Base-by-base conservation (phyloP, 2,797 vertebrate species). In the Galagoides demidoff region DNA sequence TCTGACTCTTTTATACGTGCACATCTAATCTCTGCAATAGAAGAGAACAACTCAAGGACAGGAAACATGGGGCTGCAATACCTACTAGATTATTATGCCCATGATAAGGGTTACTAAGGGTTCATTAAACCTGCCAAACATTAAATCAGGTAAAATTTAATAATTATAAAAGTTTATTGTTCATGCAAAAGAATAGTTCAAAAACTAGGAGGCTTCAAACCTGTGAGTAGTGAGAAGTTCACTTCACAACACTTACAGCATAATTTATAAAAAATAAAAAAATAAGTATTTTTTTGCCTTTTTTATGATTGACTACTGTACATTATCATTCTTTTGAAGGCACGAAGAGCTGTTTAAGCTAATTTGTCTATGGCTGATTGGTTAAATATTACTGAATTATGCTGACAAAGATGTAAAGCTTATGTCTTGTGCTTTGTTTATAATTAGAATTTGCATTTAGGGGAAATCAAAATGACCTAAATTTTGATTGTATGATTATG, bases 71-170 rank as follows among this genome's bases (percentile, higher is more conserved):
- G 10, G 92, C 52, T 43, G 55, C 0, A 12, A 71, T 23, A 79
- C 19, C 8, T 70, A 88, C 17, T 43, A 64, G 55, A 91, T 37
- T 85, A 55, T 45, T 55, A 23, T 66, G n/a, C 34, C n/a, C 5
- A 7, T 55, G 45, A 49, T 31, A 49, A 25, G 20, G 4, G 29
- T 68, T n/a, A 52, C 29, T 85, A 83, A 89, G 19, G 23, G 8
- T 66, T 85, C 85, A 83, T 88, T 25, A 79, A 92, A 90, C 27
- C 55, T 85, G 34, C 73, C 27, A 74, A 78, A 95, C 78, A 71
- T 55, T 45, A 73, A 85, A 66, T 45, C 23, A 78, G 73, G 23
- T 59, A 43, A 57, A 43, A 79, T 61, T 87, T 14, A 22, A 57
- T 59, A 84, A 55, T 29, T 84, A 2, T 63, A 23, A 29, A 70